These are phyloP conservation scores for Galleria mellonella DNA, from an alignment of 1,140 invertebrate genomes.

Conservation along the genomic window DNA sequence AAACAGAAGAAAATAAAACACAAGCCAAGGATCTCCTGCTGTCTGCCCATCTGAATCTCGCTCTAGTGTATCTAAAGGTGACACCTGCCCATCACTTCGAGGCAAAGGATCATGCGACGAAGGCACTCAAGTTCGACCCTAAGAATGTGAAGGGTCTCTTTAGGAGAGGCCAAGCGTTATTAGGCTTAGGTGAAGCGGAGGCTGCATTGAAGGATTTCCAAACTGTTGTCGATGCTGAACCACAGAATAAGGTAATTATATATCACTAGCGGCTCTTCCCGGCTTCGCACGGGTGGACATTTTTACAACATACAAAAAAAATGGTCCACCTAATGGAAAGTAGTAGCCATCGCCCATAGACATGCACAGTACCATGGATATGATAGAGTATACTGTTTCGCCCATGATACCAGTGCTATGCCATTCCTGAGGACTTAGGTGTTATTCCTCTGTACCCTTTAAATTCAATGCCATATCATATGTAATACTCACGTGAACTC, in stretches of 20 bases:
- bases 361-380: no score
- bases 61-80: slow-evolving; percentile 90
- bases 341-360: no score
- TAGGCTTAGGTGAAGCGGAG: slow-evolving; percentile 86
- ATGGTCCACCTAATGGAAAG: no score
- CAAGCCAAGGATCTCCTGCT: slow-evolving; percentile 80
- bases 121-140: slow-evolving; percentile 84
- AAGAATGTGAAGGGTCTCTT: slow-evolving; percentile 94
- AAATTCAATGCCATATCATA: no score
- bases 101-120: slow-evolving; percentile 80
- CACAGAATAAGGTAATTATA: slow-evolving; percentile 67
- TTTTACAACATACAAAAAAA: no score
- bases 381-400: no score
- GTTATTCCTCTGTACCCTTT: no score
- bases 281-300: no score
- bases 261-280: no score
- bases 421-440: no score
- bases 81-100: slow-evolving; percentile 79
- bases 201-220: slow-evolving; percentile 88
- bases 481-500: not conserved
- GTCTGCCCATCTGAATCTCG: slow-evolving; percentile 87
- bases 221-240: slow-evolving; percentile 81
- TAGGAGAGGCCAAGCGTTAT: slow-evolving; percentile 87
- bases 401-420: no score
- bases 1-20: slow-evolving; percentile 44